phyloP scores from a whole-genome alignment of 2,888 invertebrate species.

The Isoperla grammatica region DNA sequence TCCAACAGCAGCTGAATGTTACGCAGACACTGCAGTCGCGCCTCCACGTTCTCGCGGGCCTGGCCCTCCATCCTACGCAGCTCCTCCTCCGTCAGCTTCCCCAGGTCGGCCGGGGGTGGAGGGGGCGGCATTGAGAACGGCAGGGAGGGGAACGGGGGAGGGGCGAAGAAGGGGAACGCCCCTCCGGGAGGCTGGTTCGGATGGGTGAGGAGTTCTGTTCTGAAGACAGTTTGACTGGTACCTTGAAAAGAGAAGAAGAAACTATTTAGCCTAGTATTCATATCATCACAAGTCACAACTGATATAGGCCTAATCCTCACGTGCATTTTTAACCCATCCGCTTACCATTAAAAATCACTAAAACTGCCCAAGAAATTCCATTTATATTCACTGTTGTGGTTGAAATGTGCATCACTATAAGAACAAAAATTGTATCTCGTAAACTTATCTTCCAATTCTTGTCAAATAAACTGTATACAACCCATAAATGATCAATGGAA shows the following conservation, averaged over 20 bases:
- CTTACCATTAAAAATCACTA: no score
- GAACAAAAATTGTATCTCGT: no score
- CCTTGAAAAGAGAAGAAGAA: not conserved
- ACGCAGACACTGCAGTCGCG: constrained; percentile 75
- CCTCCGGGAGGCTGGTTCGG: constrained; percentile 13
- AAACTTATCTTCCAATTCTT: no score
- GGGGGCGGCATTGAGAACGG: constrained; percentile 57
- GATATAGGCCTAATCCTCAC: no score
- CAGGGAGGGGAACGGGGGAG: constrained; percentile 51
- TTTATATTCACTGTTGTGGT: no score
- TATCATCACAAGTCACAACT: no score
- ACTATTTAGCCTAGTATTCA: no score
- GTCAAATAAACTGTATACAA: no score
- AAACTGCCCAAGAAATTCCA: no score
- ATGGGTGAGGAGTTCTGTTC: constrained; percentile 33
- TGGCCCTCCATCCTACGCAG: constrained; percentile 83
- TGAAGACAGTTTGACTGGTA: not conserved
- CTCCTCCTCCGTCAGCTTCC: constrained; percentile 74
- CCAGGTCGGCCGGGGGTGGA: constrained; percentile 68
- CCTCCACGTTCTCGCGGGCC: constrained; percentile 82
- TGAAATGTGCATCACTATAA: no score
- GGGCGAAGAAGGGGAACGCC: constrained; percentile 49
- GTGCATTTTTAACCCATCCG: no score
- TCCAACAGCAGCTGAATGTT: constrained; percentile 88
- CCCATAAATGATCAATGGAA: no score